A percentile compares a stretch with the other conserved stretches of the same genome.
Evolutionary conservation across 2,113 vertebrate species (phyloP).

Genomic region (Alectura lathami): DNA sequence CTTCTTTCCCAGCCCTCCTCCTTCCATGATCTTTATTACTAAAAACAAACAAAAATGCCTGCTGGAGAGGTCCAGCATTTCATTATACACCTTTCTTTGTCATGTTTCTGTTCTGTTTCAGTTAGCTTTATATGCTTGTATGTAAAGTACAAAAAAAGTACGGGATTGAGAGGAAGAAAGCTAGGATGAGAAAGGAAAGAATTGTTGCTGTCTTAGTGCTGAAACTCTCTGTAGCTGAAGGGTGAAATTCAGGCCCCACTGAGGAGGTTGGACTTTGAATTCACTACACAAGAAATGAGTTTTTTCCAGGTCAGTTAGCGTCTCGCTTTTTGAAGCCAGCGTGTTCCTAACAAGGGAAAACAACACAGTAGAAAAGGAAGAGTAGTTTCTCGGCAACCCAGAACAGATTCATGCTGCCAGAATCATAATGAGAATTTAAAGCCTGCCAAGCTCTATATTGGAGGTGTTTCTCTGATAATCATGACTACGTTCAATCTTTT

Average conservation of each 20-base stretch:
- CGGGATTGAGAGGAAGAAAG: background rate
- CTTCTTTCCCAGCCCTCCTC: background rate
- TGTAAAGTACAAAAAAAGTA: background rate
- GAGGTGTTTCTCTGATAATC: background rate
- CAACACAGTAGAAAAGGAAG: constrained; percentile 6
- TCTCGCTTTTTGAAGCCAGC: background rate
- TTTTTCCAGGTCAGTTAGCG: constrained; percentile 40
- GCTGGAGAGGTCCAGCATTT: background rate
- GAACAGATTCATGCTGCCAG: background rate
- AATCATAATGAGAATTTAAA: background rate
- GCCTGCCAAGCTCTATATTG: background rate
- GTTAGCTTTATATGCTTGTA: background rate
- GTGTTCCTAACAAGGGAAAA: background rate
- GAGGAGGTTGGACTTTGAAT: constrained; percentile 27
- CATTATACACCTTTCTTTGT: background rate
- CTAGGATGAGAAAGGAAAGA: background rate
- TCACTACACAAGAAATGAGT: background rate
- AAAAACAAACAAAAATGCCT: background rate
- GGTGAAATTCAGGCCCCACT: background rate
- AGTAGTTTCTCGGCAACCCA: constrained; percentile 34
- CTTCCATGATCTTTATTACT: background rate
- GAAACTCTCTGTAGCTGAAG: background rate
- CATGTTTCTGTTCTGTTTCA: background rate
- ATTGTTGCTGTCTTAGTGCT: background rate
- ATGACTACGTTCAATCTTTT: background rate